Evolutionary conservation across 92 coral and sea anemone genomes (phyloP).

Genomic region (Actinernus sp.): DNA sequence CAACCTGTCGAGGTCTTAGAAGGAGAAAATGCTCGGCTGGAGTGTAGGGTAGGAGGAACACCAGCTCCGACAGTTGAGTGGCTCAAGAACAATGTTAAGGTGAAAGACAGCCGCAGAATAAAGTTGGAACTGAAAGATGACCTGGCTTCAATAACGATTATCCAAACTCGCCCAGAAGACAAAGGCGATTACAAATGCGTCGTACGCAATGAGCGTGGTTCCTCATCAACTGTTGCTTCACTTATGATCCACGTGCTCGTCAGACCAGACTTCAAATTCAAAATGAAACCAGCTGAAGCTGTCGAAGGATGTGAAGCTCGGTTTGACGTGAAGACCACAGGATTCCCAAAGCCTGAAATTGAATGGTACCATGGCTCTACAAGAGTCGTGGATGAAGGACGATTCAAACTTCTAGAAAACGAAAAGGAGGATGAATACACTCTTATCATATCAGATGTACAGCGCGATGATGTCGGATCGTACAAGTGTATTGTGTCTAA

Average conservation of each 20-base stretch:
- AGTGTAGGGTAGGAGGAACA: slow-evolving; percentile 79
- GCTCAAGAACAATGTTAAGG: slow-evolving; percentile 77
- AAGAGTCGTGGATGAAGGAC: slow-evolving; percentile 61
- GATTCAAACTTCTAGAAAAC: slow-evolving; percentile 44
- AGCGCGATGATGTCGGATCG: slow-evolving; percentile 72
- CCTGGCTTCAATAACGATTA: slow-evolving; percentile 57
- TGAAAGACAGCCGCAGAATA: slow-evolving; percentile 70
- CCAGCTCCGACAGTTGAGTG: slow-evolving; percentile 92
- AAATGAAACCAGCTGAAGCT: slow-evolving; percentile 72
- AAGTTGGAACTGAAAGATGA: slow-evolving; percentile 62
- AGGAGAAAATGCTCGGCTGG: slow-evolving; percentile 75
- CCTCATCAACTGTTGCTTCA: slow-evolving; percentile 68
- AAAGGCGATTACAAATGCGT: slow-evolving; percentile 91
- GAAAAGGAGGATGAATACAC: slow-evolving; percentile 33
- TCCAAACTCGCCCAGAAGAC: slow-evolving; percentile 68
- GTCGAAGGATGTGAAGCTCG: slow-evolving; percentile 75
- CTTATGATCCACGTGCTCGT: slow-evolving; percentile 58
- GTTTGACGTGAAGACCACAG: slow-evolving; percentile 77
- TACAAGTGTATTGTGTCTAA: slow-evolving; percentile 83
- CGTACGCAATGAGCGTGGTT: slow-evolving; percentile 77
- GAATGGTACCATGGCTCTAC: slow-evolving; percentile 85
- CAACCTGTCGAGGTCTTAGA: slow-evolving; percentile 77
- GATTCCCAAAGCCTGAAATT: slow-evolving; percentile 78
- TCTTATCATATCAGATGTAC: slow-evolving; percentile 57
- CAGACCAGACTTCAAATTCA: slow-evolving; percentile 91